These are phyloP conservation scores for Melospiza georgiana DNA, from an alignment of 2,113 vertebrate genomes.

Conservation along the genomic window DNA sequence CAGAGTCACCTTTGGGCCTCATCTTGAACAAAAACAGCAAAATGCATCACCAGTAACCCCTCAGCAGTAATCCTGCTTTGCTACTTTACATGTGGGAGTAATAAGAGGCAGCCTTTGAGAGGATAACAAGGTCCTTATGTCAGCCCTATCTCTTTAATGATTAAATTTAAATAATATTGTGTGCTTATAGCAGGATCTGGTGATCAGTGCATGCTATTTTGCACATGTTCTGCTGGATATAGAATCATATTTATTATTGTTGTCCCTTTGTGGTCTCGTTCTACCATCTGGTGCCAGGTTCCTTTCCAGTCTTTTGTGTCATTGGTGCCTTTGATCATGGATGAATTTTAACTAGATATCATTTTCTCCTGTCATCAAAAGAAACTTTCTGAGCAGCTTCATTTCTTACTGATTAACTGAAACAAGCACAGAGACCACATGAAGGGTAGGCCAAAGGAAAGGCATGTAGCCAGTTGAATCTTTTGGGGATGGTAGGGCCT, in stretches of 20 bases:
- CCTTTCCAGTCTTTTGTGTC: not conserved
- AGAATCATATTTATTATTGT: not conserved
- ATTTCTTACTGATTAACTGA: not conserved
- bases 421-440: not conserved
- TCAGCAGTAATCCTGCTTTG: not conserved
- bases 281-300: constrained; percentile 20
- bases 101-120: constrained; percentile 12
- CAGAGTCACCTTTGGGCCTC: constrained; percentile 8
- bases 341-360: constrained; percentile 31
- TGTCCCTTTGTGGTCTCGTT: not conserved
- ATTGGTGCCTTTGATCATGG: constrained; percentile 28
- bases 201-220: not conserved
- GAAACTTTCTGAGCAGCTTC: not conserved
- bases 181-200: not conserved
- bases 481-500: not conserved
- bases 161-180: not conserved
- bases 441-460: not conserved
- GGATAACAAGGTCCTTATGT: constrained; percentile 4
- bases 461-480: not conserved
- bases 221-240: not conserved
- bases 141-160: not conserved
- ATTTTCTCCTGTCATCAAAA: constrained; percentile 11
- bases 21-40: not conserved
- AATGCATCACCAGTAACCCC: not conserved
- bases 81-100: not conserved